Base-by-base conservation (phyloP, 2,113 vertebrate species). In the Rhabdornis inornatus region DNA sequence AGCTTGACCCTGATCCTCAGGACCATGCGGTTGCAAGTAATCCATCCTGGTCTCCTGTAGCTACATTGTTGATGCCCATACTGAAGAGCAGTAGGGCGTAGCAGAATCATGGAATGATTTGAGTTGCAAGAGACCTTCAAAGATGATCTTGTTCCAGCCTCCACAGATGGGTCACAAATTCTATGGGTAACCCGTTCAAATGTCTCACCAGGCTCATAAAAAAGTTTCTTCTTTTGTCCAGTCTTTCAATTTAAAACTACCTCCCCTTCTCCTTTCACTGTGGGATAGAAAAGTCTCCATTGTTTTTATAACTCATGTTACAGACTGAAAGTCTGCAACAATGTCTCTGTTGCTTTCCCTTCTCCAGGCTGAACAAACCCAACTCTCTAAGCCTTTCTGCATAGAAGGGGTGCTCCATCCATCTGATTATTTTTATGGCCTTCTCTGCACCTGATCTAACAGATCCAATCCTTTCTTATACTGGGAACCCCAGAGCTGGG, bases 41-140 rank as follows among this genome's bases (percentile, higher is more conserved):
- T 27, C 31, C 5, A 7, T 19, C 30, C 13, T n/a, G 6, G 23
- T 63, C 24, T 90, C 11, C 37, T 61, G 52, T 57, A 37, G 3
- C 19, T 63, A 6, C 16, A 17, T 30, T 66, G 25, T 42, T 69
- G 44, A 11, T 5, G 3, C 2, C 11, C 14, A 15, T 8, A 39
- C 3, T 47, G 33, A 77, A 55, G 8, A 84, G 20, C 0, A 2
- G 15, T 24, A 68, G 7, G 7, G 6, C 1, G 1, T 25, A 63
- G 21, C 8, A 82, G 31, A 57, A 55, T 74, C 20, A 55, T 17
- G 17, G 47, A 35, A 56, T 49, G 5, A 17, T 63, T 55, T 87
- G 49, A 8, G 5, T 31, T 71, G 57, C 20, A 63, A 56, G 22
- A 60, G 33, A 45, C 15, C 13, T 33, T n/a, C 33, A 39, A 56